phyloP scores from a whole-genome alignment of 1,140 invertebrate species.

The Pseudachorutes palmiensis region DNA sequence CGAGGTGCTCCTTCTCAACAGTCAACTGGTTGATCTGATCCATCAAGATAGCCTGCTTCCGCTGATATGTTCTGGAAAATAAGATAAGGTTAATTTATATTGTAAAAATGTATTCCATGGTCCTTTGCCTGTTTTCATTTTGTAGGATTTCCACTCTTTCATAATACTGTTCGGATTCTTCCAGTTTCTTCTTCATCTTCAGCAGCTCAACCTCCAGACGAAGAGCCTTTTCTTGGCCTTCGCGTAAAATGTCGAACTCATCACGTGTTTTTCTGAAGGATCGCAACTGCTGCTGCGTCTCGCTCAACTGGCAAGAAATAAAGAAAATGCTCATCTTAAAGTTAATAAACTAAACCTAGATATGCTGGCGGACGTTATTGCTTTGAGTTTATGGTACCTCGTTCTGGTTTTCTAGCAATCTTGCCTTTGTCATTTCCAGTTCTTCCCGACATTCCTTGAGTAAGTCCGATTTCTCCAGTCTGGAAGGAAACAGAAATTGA shows the following conservation, averaged over 20 bases:
- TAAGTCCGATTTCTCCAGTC: conserved; percentile 34
- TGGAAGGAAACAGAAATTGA: conserved; percentile 9
- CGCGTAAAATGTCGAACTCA: conserved; percentile 34
- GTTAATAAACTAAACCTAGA: no score
- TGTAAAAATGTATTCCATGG: neutral
- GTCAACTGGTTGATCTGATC: conserved; percentile 36
- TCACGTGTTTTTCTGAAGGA: conserved; percentile 32
- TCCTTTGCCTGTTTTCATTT: conserved; percentile 29
- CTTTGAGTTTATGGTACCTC: conserved; percentile 21
- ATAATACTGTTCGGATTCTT: conserved; percentile 33
- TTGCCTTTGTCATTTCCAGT: conserved; percentile 30
- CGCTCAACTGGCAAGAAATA: conserved; percentile 18
- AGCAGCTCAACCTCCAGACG: conserved; percentile 29
- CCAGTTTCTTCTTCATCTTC: conserved; percentile 32
- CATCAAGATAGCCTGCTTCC: conserved; percentile 33
- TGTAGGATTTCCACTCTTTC: conserved; percentile 33
- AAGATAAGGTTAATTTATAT: neutral
- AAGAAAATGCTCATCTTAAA: conserved; percentile 2
- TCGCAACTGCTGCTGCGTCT: conserved; percentile 21
- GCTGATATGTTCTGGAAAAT: conserved; percentile 27
- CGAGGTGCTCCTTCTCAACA: conserved; percentile 24
- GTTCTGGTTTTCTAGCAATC: conserved; percentile 22
- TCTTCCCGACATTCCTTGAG: conserved; percentile 38
- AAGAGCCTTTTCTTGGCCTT: conserved; percentile 33
- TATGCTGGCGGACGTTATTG: no score